phyloP scores from a whole-genome alignment of 2,888 invertebrate species.

The Conops quadrifasciatus region DNA sequence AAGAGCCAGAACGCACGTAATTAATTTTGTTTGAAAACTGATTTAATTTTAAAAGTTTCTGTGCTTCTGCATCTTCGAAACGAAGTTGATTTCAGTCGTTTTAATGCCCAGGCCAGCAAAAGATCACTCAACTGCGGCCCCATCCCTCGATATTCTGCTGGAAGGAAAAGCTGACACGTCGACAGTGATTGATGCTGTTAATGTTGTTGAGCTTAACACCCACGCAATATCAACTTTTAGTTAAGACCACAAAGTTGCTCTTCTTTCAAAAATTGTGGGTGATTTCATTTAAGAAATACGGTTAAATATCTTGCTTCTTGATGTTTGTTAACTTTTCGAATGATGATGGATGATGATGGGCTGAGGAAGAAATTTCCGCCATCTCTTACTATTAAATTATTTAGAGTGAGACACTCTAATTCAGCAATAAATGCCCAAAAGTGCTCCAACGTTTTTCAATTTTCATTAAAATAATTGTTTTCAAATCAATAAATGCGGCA shows the following conservation, averaged over 20 bases:
- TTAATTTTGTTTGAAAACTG: slow-evolving; percentile 30
- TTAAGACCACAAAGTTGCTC: too few species aligned
- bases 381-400: too few species aligned
- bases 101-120: slow-evolving; percentile 7
- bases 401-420: neutral
- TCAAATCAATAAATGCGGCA: too few species aligned
- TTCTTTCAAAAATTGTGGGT: too few species aligned
- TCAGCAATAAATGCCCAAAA: neutral
- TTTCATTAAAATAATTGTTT: neutral
- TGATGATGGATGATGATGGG: too few species aligned
- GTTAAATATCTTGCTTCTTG: too few species aligned
- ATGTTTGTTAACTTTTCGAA: too few species aligned
- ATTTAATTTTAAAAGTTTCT: slow-evolving; percentile 24
- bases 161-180: slow-evolving; percentile 7
- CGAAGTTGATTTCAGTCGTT: too few species aligned
- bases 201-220: slow-evolving; percentile 17
- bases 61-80: neutral
- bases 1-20: slow-evolving; percentile 31
- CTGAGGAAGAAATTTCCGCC: too few species aligned
- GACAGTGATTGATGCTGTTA: slow-evolving; percentile 38
- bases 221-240: too few species aligned
- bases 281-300: too few species aligned
- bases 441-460: neutral
- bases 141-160: neutral
- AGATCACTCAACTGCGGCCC: too few species aligned